Evolutionary conservation across 2,797 vertebrate genomes (phyloP).

Genomic region (Accipiter fasciatus): DNA sequence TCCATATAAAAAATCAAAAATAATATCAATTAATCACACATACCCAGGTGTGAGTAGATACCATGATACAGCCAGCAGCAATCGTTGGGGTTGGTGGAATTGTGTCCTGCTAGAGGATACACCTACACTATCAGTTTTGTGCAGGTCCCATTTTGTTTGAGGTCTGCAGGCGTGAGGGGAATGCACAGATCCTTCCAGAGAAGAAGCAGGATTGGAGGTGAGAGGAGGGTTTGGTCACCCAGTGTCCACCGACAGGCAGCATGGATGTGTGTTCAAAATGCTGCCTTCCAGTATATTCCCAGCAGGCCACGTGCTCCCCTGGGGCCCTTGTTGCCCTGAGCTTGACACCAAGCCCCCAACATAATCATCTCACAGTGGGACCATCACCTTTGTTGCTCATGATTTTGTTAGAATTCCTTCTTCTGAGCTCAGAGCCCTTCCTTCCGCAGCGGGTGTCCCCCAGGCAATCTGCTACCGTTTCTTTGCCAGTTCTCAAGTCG

Average conservation of each 20-base stretch:
- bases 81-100: accelerated
- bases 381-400: neutral
- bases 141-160: neutral
- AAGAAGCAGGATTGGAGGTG: neutral
- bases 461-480: neutral
- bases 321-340: accelerated
- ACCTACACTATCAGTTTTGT: neutral
- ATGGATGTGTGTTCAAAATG: neutral
- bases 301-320: neutral
- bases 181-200: neutral
- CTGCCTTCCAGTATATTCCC: neutral
- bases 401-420: neutral
- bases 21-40: neutral
- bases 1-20: neutral
- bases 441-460: neutral
- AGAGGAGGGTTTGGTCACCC: neutral
- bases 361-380: neutral
- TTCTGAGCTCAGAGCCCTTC: neutral
- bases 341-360: neutral
- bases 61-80: neutral
- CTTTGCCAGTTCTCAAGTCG: neutral
- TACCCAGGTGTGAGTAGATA: neutral
- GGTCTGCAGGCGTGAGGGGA: neutral
- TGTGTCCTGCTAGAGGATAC: neutral
- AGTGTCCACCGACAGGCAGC: neutral